Base-by-base conservation (phyloP, 2,888 invertebrate genomes). In the Malachius bipustulatus region DNA sequence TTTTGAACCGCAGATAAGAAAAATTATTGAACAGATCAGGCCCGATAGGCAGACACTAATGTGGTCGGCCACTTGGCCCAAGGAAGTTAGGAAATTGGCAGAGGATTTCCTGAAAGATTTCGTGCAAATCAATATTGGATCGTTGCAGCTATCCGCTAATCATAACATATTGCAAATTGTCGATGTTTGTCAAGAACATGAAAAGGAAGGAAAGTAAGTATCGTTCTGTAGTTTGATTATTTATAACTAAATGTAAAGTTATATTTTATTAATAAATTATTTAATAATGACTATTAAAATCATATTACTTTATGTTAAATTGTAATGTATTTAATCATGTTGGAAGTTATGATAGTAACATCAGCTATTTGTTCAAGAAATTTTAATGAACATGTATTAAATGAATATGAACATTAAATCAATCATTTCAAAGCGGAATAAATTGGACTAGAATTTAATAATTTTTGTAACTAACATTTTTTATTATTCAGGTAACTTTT, bases 1-100 rank as follows among this genome's bases (percentile, higher is more conserved):
- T 40, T 93, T 93, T 61, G 91, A 91, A 60, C 91, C 91, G 2
- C 90, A 91, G 61, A 90, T 91, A 46, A 72, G 89, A 37, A 88
- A 88, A 63, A 88, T 91, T 49, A 74, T 90, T 49, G 83, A 85
- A 54, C 89, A 90, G 62, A 87, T 91, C 50, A 70, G 89, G 45
- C 90, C 90, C 14, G 90, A 91, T 56, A 69, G 94, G 51, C 94
- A 96, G 63, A 89, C 88, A 10, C 69, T 93, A 26, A 94, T 96
- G 94, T 94, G 91, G 87, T 89, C 89, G 47, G 94, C 94, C 1
- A 96, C 94, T 12, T 96, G 94, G 94, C 93, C 93, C 0, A 89
- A 88, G 54, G 93, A 94, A 68, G 91, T 94, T 4, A 73, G 82
- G 42, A 77, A 79, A 47, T 64, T 96, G 41, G 94, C 94, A 15